A percentile compares a stretch with the other conserved stretches of the same genome.
Conservation (phyloP, 2,113 vertebrate genomes). For the Labeo catla region DNA sequence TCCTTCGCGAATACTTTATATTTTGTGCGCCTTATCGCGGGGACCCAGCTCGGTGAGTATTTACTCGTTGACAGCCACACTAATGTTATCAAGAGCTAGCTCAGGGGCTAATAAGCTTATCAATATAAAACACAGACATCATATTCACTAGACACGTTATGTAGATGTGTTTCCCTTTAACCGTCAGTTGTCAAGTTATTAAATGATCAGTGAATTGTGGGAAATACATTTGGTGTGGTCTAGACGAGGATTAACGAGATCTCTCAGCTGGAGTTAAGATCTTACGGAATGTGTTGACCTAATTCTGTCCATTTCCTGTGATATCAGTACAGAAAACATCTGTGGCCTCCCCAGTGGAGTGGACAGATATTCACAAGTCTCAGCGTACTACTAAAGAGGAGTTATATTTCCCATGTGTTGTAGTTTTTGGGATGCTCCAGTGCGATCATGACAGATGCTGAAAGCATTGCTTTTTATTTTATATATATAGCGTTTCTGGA, state of each 20-base stretch:
- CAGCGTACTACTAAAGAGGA: neutral
- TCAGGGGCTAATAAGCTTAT: constrained; percentile 20
- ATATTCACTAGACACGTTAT: neutral
- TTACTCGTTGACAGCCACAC: neutral
- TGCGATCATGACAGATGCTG: neutral
- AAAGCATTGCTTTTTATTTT: neutral
- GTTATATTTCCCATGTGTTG: neutral
- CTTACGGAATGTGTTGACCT: constrained; percentile 22
- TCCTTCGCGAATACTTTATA: neutral
- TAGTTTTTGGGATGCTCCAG: neutral
- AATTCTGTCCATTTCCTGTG: neutral
- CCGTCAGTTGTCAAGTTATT: neutral
- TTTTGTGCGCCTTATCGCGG: neutral
- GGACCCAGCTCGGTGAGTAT: constrained; percentile 43
- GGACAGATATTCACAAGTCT: constrained; percentile 1
- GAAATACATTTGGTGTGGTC: neutral
- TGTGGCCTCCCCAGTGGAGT: neutral
- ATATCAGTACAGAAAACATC: constrained; percentile 13
- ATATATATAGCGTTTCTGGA: neutral
- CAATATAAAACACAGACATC: constrained; percentile 2
- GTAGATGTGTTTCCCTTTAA: neutral
- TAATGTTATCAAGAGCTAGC: constrained; percentile 22
- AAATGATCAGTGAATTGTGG: neutral
- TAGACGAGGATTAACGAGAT: constrained; percentile 32
- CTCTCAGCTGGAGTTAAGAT: constrained; percentile 31